phyloP scores from a whole-genome alignment of 2,797 vertebrate genomes.

The Pseudomugil tenellus region DNA sequence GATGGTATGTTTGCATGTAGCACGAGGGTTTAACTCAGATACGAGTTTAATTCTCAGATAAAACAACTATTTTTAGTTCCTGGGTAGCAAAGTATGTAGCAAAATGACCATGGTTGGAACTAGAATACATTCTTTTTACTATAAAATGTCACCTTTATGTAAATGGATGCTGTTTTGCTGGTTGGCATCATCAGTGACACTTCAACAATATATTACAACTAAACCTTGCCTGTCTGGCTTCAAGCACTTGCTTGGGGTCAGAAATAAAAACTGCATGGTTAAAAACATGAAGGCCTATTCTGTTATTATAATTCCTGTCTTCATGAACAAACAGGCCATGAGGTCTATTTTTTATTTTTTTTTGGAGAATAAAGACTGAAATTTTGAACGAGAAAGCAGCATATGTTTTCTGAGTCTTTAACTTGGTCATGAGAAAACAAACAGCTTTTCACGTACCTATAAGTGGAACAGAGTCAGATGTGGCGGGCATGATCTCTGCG shows the following conservation, averaged over 20 bases:
- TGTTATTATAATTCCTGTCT: background rate
- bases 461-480: constrained; percentile 85
- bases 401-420: background rate
- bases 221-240: background rate
- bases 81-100: background rate
- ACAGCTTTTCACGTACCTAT: constrained; percentile 73
- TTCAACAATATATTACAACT: background rate
- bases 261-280: background rate
- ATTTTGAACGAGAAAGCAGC: background rate
- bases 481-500: constrained; percentile 87
- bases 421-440: background rate
- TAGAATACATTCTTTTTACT: background rate
- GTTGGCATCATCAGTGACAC: background rate
- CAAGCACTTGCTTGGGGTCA: background rate
- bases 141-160: background rate
- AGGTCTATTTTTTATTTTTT: too few relatives aligned
- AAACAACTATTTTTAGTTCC: background rate
- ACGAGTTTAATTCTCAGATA: background rate
- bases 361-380: background rate
- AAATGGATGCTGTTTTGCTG: background rate
- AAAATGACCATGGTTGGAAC: background rate
- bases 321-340: background rate
- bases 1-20: too few relatives aligned
- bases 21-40: too few relatives aligned
- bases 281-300: background rate